phyloP scores from a whole-genome alignment of 2,888 invertebrate genomes.

The Hypsopygia costalis region DNA sequence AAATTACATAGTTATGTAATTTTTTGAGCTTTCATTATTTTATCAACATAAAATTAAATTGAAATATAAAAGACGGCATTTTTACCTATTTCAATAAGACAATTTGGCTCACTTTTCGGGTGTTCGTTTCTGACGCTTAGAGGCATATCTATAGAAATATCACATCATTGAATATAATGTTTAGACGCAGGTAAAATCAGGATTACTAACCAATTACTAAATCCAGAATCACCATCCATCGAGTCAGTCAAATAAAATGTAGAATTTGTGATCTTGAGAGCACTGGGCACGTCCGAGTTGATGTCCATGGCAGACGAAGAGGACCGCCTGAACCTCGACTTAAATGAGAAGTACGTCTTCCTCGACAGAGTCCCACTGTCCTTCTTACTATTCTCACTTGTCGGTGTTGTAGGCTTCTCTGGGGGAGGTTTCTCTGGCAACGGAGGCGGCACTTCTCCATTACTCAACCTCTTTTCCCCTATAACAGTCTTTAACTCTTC shows the following conservation, averaged over 20 bases:
- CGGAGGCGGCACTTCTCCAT: conserved; percentile 54
- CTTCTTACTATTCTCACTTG: conserved; percentile 53
- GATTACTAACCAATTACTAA: conserved; percentile 71
- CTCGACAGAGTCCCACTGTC: conserved; percentile 64
- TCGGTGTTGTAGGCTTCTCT: conserved; percentile 61
- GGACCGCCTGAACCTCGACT: conserved; percentile 82
- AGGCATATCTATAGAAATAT: no score
- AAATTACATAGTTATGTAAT: no score
- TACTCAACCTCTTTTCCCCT: conserved; percentile 53
- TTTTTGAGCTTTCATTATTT: no score
- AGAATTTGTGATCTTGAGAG: conserved; percentile 81
- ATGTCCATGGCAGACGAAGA: conserved; percentile 79
- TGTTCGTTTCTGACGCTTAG: no score
- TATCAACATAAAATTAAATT: no score
- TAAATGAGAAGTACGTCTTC: conserved; percentile 78
- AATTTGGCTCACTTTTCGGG: no score
- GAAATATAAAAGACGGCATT: no score
- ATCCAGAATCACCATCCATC: conserved; percentile 83
- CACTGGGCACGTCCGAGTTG: conserved; percentile 72
- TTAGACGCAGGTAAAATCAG: no score
- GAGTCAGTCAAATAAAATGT: conserved; percentile 87
- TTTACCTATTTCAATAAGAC: no score
- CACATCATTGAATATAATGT: no score
- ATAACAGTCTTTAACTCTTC: conserved; percentile 66
- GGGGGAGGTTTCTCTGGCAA: conserved; percentile 53